These are phyloP conservation scores for Liodrosophila aerea DNA, from an alignment of 2,888 invertebrate genomes.

Conservation along the genomic window DNA sequence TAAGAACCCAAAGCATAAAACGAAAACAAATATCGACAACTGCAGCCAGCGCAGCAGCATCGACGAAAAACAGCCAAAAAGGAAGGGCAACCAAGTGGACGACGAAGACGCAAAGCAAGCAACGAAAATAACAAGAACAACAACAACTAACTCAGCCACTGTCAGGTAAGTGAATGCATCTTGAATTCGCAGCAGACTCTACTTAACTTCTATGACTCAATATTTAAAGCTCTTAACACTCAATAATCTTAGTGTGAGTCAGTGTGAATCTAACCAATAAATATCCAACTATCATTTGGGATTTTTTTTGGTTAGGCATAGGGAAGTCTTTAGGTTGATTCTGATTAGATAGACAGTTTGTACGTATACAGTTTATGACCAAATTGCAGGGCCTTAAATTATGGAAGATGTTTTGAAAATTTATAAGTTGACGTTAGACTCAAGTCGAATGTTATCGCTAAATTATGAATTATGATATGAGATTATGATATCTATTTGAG, in stretches of 20 bases:
- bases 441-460: too few relatives aligned
- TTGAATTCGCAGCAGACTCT: too few relatives aligned
- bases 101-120: constrained; percentile 24
- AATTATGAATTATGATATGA: not conserved
- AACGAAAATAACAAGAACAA: constrained; percentile 39
- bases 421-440: too few relatives aligned
- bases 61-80: constrained; percentile 21
- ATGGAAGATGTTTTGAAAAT: constrained; percentile 5
- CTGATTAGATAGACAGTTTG: constrained; percentile 62
- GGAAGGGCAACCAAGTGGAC: constrained; percentile 41
- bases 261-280: constrained; percentile 25
- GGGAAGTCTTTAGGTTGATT: too few relatives aligned
- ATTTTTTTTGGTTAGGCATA: constrained; percentile 24
- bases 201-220: not conserved
- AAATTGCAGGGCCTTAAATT: constrained; percentile 22
- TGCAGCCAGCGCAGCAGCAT: constrained; percentile 30
- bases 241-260: constrained; percentile 28
- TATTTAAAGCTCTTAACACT: constrained; percentile 1
- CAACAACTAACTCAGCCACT: constrained; percentile 36
- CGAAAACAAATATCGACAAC: constrained; percentile 53
- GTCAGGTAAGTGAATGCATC: constrained; percentile 66
- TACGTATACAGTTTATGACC: constrained; percentile 20
- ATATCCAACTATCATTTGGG: constrained; percentile 25
- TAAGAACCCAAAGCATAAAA: constrained; percentile 43
- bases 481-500: constrained; percentile 1